Evolutionary conservation across 1,140 invertebrate genomes (phyloP).

Genomic region (Ceratina calcarata): DNA sequence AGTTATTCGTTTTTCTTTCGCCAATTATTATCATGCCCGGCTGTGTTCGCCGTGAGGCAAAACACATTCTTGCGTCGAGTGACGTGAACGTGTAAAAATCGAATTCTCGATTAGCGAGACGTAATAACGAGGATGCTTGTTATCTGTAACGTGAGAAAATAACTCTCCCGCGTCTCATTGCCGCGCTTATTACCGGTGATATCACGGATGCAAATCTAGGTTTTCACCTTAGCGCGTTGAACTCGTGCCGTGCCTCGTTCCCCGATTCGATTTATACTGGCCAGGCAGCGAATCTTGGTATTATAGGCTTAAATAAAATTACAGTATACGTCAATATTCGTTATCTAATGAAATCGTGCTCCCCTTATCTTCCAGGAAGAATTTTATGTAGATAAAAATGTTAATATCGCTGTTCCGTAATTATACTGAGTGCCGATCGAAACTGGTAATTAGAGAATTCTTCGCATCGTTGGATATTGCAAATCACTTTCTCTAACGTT

Average conservation of each 20-base stretch:
- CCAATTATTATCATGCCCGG: no score
- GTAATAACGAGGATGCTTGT: conserved; percentile 32
- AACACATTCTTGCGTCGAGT: background rate
- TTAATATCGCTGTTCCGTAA: background rate
- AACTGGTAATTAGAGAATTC: background rate
- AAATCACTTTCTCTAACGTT: conserved; percentile 17
- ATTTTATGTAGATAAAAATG: background rate
- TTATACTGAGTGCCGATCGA: background rate
- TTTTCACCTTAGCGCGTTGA: conserved; percentile 40
- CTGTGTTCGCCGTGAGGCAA: no score
- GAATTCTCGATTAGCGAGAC: background rate
- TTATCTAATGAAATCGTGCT: background rate
- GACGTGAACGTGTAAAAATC: conserved; percentile 10
- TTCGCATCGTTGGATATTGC: background rate
- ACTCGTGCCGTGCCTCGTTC: background rate
- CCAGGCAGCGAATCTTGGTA: no score
- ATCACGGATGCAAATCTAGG: conserved; percentile 35
- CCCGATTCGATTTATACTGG: background rate
- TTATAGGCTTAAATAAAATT: no score
- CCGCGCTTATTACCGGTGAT: conserved; percentile 38
- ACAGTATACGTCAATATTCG: background rate
- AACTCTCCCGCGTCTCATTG: conserved; percentile 44
- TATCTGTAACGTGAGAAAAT: conserved; percentile 63
- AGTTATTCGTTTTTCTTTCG: conserved; percentile 16
- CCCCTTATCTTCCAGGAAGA: no score